Percentiles rank a stretch among this genome's conserved stretches.
These are phyloP conservation scores for Pteria penguin DNA, from an alignment of 2,888 invertebrate genomes.

Conservation along the genomic window DNA sequence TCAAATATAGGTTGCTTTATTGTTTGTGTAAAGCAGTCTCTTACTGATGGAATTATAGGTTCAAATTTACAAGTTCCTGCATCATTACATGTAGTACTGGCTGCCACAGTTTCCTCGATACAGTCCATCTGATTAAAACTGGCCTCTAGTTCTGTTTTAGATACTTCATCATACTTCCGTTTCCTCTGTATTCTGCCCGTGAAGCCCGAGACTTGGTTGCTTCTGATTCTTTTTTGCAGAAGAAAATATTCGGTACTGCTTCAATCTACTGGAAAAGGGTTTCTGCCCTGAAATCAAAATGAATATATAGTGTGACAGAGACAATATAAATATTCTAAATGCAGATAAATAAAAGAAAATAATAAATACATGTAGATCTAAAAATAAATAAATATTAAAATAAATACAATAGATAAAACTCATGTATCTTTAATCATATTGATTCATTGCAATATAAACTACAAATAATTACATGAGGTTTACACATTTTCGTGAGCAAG, in stretches of 20 bases:
- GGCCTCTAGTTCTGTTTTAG: background rate
- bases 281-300: constrained; percentile 1
- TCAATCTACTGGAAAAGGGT: background rate
- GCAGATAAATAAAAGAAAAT: no score
- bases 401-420: no score
- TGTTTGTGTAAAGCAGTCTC: constrained; percentile 16
- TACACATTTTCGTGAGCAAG: no score
- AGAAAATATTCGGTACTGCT: background rate
- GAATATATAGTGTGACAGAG: no score
- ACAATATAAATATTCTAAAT: no score
- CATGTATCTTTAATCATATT: no score
- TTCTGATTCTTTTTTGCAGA: background rate
- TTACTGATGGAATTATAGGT: background rate
- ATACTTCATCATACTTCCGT: constrained; percentile 1
- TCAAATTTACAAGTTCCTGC: background rate
- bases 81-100: background rate
- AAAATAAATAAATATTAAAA: no score
- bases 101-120: background rate
- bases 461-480: no score
- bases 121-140: background rate
- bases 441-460: no score
- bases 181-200: background rate
- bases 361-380: no score
- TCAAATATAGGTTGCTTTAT: constrained; percentile 14
- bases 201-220: background rate